Base-by-base conservation (phyloP, 2,888 invertebrate genomes). In the Listrodromus nycthemerus region DNA sequence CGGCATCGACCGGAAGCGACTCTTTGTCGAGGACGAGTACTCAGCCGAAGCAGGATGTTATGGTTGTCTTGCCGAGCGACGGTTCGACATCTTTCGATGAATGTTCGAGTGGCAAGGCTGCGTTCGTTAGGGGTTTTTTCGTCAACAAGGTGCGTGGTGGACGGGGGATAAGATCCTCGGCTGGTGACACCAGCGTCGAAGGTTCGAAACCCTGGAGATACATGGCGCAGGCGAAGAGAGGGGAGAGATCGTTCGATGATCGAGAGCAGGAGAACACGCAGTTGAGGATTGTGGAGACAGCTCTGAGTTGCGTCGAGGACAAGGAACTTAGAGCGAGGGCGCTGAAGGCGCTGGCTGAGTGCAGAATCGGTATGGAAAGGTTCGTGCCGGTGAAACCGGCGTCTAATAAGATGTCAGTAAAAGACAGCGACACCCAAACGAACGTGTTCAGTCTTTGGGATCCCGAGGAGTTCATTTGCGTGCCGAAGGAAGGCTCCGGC, bases 301-400 rank as follows among this genome's bases (percentile, higher is more conserved):
- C 92, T 21, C 71, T 92, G 10, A 89, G 85, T 8, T 90, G 88
- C n/a, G 86, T 91, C 0, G 87, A 83, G 3, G 90, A 93, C 69
- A 77, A 86, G 27, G 83, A 88, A 10, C 79, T 92, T 10, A 84
- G 90, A n/a, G 83, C 86, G 16, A 89, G 89, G 70, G 92, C 93
- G 3, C 65, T 93, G 16, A 86, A 89, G 66, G 92, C 91, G 8
- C 85, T 93, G 2, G 87, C 87, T 0, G 90, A 92, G 10, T 92
- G 92, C 74, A 90, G 91, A 7, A 89, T 91, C 24, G 88, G 89
- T 0, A 82, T 87, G 1, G 88, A 90, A 21, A 89, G 88, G 27
- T 75, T 86, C 2, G 84, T 92, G 0, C 89, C 92, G 0, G 75
- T 86, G 50, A 61, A 33, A 41, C 85, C 85, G 0, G 80, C 86